A percentile compares a stretch with the other conserved stretches of the same genome.
These are phyloP conservation scores for Sabatieria punctata DNA, from an alignment of 2,888 invertebrate species.

Conservation along the genomic window DNA sequence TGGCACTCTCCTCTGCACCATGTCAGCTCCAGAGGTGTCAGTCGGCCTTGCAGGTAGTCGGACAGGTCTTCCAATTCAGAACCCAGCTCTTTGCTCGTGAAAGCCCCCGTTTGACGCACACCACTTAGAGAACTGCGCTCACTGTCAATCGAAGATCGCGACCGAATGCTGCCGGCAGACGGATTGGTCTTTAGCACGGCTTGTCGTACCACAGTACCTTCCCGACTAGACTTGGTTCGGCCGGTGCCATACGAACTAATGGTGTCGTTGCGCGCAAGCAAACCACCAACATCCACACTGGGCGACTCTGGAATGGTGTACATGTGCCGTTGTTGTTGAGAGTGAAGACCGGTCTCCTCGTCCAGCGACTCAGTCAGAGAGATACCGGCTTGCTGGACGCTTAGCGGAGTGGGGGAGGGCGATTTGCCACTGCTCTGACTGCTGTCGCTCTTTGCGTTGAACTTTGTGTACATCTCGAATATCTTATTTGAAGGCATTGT, in stretches of 20 bases:
- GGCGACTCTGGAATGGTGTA: not conserved
- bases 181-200: no score
- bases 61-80: not conserved
- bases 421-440: not conserved
- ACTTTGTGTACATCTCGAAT: not conserved
- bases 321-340: not conserved
- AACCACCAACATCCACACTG: not conserved
- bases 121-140: not conserved
- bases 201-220: no score
- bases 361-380: not conserved
- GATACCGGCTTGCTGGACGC: no score
- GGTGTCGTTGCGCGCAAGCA: not conserved
- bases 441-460: not conserved
- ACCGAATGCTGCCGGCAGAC: not conserved
- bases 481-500: not conserved
- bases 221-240: not conserved
- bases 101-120: not conserved
- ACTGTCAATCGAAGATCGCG: not conserved
- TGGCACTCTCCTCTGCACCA: not conserved
- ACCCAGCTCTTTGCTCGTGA: not conserved
- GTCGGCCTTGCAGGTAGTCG: not conserved
- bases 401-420: no score
- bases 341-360: not conserved
- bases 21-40: no score
- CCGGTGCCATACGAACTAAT: not conserved